A percentile compares a stretch with the other conserved stretches of the same genome.
Conservation (phyloP, 2,113 vertebrate genomes). For the Mesoclemmys tuberculata region DNA sequence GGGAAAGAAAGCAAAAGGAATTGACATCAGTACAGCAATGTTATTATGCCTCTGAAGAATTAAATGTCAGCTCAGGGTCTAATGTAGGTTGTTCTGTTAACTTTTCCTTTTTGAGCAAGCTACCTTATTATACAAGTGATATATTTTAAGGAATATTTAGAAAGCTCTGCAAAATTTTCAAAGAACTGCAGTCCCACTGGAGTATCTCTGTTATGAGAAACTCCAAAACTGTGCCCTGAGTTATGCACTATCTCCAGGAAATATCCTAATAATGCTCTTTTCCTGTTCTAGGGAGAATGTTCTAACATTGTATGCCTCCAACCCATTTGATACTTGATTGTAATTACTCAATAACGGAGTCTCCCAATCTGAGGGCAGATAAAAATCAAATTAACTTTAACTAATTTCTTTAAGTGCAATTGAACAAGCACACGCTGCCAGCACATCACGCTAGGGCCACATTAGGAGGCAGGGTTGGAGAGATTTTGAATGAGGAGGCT, state of each 20-base stretch:
- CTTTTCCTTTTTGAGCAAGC: not conserved
- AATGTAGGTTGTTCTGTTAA: not conserved
- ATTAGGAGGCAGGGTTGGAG: not conserved
- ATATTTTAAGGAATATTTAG: accelerated
- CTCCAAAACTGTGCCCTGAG: accelerated
- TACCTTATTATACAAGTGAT: accelerated
- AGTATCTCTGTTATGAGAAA: accelerated
- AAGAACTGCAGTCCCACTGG: not conserved
- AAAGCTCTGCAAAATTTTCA: not conserved
- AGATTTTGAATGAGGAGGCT: not conserved
- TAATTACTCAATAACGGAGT: not conserved
- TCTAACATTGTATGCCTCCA: accelerated
- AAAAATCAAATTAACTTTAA: not conserved
- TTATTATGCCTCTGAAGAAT: not conserved
- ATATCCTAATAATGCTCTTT: accelerated
- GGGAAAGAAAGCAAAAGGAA: not conserved
- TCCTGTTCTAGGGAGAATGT: accelerated
- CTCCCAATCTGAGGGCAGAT: accelerated
- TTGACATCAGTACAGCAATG: not conserved
- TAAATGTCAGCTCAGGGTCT: not conserved
- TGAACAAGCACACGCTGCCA: not conserved
- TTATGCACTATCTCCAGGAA: not conserved
- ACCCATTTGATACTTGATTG: accelerated
- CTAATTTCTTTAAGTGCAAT: not conserved
- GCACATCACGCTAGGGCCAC: not conserved